Base-by-base conservation (phyloP, 2,797 vertebrate genomes). In the Scyliorhinus canicula region DNA sequence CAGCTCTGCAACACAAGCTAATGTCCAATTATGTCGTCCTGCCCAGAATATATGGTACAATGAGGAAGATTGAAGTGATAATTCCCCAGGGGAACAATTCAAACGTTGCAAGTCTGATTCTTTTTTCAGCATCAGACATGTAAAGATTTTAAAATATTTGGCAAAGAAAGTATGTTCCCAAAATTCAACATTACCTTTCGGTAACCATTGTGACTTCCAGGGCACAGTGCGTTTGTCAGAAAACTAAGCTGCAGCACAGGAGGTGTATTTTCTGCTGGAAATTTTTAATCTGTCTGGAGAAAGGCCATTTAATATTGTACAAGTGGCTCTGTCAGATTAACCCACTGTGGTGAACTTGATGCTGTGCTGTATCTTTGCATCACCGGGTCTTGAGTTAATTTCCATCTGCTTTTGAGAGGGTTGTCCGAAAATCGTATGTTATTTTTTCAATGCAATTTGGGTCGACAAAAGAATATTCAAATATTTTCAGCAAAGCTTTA, bases 331-430 rank as follows among this genome's bases (percentile, higher is more conserved):
- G 40, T 47, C n/a, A 93, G 60, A 67, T 44, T 47, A 93, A 47
- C 63, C 40, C 67, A n/a, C 63, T 93, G 67, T 94, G 67, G 28
- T 94, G 93, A 94, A 94, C 16, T 47, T 94, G 47, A 47, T 71
- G 69, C 93, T 94, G 31, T 50, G 28, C 67, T 35, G 40, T 93
- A 4, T 65, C 21, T 69, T 50, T 93, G 14, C 28, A 94, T 94
- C 93, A 50, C 47, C 31, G 55, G 47, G 55, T 35, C 47, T 69
- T 94, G 93, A 52, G 74, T 74, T n/a, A 69, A 74, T 69, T 74
- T 94, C 71, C 67, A 31, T 93, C 93, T 74, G 67, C 67, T 55
- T 55, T 74, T 52, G 93, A 74, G 47, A 52, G 44, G n/a, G 31
- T 50, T 52, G 28, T n/a, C 71, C 67, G 24, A 69, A 93, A 47